These are phyloP conservation scores for Noctilio leporinus DNA, from an alignment of 2,113 vertebrate species.

Conservation along the genomic window DNA sequence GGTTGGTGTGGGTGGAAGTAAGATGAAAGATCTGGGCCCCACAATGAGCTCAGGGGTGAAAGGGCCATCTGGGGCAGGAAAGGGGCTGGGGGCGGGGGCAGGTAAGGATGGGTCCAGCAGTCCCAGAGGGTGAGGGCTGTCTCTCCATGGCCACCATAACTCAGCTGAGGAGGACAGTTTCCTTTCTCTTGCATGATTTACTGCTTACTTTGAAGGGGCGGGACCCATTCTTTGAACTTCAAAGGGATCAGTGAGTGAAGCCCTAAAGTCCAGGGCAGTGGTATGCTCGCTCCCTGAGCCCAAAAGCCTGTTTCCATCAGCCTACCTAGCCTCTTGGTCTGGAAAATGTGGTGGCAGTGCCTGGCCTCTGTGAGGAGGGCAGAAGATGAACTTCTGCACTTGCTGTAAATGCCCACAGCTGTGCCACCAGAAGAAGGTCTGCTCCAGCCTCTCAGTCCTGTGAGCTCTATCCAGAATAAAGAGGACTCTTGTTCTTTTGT, in stretches of 20 bases:
- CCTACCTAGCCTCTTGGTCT: background rate
- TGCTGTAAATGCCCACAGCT: background rate
- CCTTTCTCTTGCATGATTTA: slow-evolving; percentile 63
- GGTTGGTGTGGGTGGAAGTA: too few species aligned
- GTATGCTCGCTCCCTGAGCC: background rate
- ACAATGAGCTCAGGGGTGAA: background rate
- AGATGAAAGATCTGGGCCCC: background rate
- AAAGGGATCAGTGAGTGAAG: slow-evolving; percentile 33
- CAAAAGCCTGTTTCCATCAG: background rate
- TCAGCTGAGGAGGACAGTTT: slow-evolving; percentile 60
- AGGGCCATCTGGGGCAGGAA: background rate
- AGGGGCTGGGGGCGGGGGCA: background rate
- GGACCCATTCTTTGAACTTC: slow-evolving; percentile 76
- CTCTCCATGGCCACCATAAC: slow-evolving; percentile 66
- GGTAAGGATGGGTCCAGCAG: background rate
- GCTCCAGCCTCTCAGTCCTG: background rate
- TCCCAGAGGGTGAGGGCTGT: slow-evolving; percentile 33
- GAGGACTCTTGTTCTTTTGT: background rate
- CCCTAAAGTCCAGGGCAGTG: background rate
- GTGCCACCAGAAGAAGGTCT: background rate
- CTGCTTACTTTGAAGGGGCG: slow-evolving; percentile 28
- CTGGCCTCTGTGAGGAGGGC: too few species aligned
- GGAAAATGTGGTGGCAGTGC: rapidly evolving
- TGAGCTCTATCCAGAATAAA: background rate
- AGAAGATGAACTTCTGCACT: rapidly evolving